Conservation (phyloP, 2,797 vertebrate species). For the Danio kyathit region DNA sequence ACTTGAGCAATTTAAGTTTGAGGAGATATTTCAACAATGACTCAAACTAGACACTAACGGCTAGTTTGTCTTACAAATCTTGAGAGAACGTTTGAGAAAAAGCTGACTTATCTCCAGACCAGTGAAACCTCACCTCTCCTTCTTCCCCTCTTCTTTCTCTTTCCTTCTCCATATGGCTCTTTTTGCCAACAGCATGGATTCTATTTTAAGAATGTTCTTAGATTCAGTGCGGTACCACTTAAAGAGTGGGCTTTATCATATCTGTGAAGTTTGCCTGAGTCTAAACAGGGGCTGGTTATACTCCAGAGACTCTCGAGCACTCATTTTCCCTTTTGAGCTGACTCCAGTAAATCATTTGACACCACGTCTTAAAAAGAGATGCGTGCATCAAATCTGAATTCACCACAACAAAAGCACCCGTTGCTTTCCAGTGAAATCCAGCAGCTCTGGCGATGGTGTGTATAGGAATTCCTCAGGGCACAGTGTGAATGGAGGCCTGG, state of each 20-base stretch:
- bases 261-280: slow-evolving; percentile 60
- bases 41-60: background rate
- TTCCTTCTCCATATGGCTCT: slow-evolving; percentile 50
- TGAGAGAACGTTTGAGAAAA: background rate
- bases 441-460: slow-evolving; percentile 51
- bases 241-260: slow-evolving; percentile 57
- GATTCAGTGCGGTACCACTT: slow-evolving; percentile 34
- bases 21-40: background rate
- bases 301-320: slow-evolving; percentile 48
- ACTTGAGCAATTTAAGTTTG: too few relatives aligned
- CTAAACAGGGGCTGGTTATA: slow-evolving; percentile 50
- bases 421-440: slow-evolving; percentile 50
- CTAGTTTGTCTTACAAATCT: background rate
- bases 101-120: background rate
- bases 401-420: slow-evolving; percentile 51
- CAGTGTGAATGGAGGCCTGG: slow-evolving; percentile 48
- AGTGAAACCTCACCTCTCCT: slow-evolving; percentile 1
- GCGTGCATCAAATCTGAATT: slow-evolving; percentile 57
- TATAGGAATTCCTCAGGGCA: slow-evolving; percentile 46
- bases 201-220: slow-evolving; percentile 41
- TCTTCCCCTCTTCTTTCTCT: slow-evolving; percentile 3
- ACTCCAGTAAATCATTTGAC: slow-evolving; percentile 62
- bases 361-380: slow-evolving; percentile 53
- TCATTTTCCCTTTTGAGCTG: slow-evolving; percentile 58
- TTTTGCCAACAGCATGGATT: slow-evolving; percentile 52